Evolutionary conservation across 2,888 invertebrate genomes (phyloP).

Genomic region (Endotricha flammealis): DNA sequence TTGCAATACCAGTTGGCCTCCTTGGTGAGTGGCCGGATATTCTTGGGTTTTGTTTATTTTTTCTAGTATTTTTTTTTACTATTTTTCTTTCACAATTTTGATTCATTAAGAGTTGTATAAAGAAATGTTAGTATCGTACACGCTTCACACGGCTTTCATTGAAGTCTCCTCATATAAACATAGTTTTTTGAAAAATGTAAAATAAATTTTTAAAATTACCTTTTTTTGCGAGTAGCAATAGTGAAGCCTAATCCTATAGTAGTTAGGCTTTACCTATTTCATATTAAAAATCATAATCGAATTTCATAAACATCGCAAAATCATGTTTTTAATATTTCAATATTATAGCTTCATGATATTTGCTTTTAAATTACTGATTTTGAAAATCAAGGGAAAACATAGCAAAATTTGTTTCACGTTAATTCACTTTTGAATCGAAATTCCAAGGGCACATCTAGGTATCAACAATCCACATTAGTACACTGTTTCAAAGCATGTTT

Average conservation of each 20-base stretch:
- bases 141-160: constrained; percentile 10
- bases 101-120: no score
- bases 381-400: no score
- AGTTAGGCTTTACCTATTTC: constrained; percentile 26
- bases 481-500: constrained; percentile 42
- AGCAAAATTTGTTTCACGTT: neutral
- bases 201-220: neutral
- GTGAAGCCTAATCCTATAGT: constrained; percentile 21
- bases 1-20: constrained; percentile 76
- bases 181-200: neutral
- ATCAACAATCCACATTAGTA: constrained; percentile 23
- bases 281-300: constrained; percentile 9
- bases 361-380: no score
- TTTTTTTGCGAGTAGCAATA: constrained; percentile 5
- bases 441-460: constrained; percentile 17
- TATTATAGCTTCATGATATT: constrained; percentile 1
- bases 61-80: constrained; percentile 30
- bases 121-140: constrained; percentile 25
- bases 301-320: constrained; percentile 27
- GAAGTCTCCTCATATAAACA: neutral
- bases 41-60: constrained; percentile 43
- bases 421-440: constrained; percentile 4
- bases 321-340: constrained; percentile 8
- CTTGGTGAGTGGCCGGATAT: constrained; percentile 67
- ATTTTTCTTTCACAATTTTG: constrained; percentile 27